These are phyloP conservation scores for Magallana gigas DNA, from an alignment of 1,140 invertebrate genomes.

Conservation along the genomic window DNA sequence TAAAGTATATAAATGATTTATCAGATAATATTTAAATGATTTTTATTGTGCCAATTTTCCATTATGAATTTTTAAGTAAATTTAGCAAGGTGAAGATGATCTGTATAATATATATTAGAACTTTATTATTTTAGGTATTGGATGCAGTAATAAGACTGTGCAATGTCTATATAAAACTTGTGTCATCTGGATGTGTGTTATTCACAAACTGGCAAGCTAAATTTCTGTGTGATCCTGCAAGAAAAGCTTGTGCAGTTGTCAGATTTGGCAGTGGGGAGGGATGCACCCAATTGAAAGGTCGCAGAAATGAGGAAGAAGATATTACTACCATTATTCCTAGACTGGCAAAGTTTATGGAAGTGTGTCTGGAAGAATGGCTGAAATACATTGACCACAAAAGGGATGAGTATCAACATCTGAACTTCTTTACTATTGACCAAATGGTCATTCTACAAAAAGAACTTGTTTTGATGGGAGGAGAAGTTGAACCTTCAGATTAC, in stretches of 20 bases:
- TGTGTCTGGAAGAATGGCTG: conserved; percentile 68
- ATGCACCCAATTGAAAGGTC: conserved; percentile 52
- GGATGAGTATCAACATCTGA: conserved; percentile 64
- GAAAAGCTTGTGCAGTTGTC: conserved; percentile 58
- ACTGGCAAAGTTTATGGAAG: conserved; percentile 68
- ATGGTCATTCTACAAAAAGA: conserved; percentile 70
- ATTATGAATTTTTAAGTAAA: too few species aligned
- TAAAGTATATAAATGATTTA: too few species aligned
- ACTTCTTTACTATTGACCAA: conserved; percentile 71
- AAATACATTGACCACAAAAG: conserved; percentile 65
- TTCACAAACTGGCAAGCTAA: conserved; percentile 69
- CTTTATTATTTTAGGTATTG: conserved; percentile 64
- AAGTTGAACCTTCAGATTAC: conserved; percentile 47
- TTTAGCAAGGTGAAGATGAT: too few species aligned
- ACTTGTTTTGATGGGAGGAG: conserved; percentile 60
- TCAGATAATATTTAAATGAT: too few species aligned
- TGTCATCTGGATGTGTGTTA: conserved; percentile 68
- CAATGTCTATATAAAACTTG: conserved; percentile 67
- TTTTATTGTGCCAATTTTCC: too few species aligned
- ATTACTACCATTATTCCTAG: conserved; percentile 62
- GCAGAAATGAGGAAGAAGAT: conserved; percentile 47
- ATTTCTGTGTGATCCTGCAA: conserved; percentile 63
- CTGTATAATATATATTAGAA: too few species aligned
- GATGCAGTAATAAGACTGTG: conserved; percentile 68
- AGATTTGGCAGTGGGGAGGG: conserved; percentile 61